phyloP scores from a whole-genome alignment of 2,797 vertebrate species.

The Pipistrellus kuhlii region DNA sequence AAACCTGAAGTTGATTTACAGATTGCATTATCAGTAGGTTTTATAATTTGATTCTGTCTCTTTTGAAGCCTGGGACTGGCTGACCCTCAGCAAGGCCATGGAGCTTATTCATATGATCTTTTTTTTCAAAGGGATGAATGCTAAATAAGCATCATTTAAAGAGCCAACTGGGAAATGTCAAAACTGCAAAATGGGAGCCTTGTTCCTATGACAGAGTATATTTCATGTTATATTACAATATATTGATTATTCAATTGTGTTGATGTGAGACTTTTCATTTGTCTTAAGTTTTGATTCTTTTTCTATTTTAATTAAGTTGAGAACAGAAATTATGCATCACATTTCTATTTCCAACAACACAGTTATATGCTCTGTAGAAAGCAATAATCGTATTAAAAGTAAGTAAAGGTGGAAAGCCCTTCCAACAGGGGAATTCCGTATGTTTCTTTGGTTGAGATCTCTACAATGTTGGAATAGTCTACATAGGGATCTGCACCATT shows the following conservation, averaged over 20 bases:
- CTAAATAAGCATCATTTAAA: conserved; percentile 43
- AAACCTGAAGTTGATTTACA: not conserved
- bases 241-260: not conserved
- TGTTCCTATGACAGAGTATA: not conserved
- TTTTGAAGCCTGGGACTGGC: not conserved
- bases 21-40: not conserved
- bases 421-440: not conserved
- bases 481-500: not conserved
- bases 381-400: conserved; percentile 10
- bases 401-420: not conserved
- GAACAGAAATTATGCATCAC: not conserved
- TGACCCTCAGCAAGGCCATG: not conserved
- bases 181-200: conserved; percentile 16
- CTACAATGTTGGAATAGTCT: not conserved
- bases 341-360: not conserved
- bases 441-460: not conserved
- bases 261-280: not conserved
- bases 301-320: conserved; percentile 42
- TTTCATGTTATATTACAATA: conserved; percentile 56
- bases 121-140: not conserved
- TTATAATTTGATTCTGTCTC: not conserved
- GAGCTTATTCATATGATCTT: not conserved
- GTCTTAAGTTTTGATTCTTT: conserved; percentile 33
- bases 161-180: not conserved
- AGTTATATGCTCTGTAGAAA: not conserved